phyloP scores from a whole-genome alignment of 2,888 invertebrate species.

The Leptinotarsa peninsularis region DNA sequence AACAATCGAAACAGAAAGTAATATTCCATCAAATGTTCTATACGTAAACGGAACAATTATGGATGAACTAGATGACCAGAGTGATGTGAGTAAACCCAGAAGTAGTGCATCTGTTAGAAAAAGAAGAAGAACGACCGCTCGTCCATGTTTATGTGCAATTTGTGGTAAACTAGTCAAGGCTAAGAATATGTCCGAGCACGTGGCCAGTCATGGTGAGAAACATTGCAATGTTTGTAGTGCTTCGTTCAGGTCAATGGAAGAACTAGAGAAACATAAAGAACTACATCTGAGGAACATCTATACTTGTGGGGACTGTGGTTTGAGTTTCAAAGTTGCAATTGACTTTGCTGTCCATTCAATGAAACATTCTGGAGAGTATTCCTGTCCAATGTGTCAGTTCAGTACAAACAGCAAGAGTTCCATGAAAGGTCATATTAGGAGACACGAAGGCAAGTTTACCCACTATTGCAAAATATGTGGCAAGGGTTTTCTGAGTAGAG shows the following conservation, averaged over 20 bases:
- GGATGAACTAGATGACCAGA: background rate
- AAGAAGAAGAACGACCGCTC: background rate
- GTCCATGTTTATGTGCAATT: slow-evolving; percentile 38
- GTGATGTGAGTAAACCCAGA: background rate
- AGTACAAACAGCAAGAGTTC: slow-evolving; percentile 46
- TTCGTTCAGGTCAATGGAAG: slow-evolving; percentile 36
- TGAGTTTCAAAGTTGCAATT: slow-evolving; percentile 49
- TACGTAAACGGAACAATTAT: background rate
- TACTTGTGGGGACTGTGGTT: slow-evolving; percentile 51
- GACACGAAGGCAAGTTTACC: slow-evolving; percentile 53
- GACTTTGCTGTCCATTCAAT: slow-evolving; percentile 52
- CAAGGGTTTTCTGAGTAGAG: slow-evolving; percentile 54
- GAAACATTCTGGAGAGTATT: slow-evolving; percentile 46
- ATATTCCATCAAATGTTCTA: background rate
- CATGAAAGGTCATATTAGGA: slow-evolving; percentile 49
- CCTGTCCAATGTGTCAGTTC: slow-evolving; percentile 52
- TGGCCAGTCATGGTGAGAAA: slow-evolving; percentile 25
- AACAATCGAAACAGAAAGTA: background rate
- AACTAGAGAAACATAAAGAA: slow-evolving; percentile 47
- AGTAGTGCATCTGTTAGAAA: background rate
- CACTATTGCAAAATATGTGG: slow-evolving; percentile 57
- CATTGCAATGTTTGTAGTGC: slow-evolving; percentile 46
- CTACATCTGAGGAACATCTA: slow-evolving; percentile 55
- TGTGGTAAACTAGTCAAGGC: slow-evolving; percentile 43
- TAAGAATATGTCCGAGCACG: slow-evolving; percentile 32